phyloP scores from a whole-genome alignment of 1,140 invertebrate species.

The Periplaneta americana region DNA sequence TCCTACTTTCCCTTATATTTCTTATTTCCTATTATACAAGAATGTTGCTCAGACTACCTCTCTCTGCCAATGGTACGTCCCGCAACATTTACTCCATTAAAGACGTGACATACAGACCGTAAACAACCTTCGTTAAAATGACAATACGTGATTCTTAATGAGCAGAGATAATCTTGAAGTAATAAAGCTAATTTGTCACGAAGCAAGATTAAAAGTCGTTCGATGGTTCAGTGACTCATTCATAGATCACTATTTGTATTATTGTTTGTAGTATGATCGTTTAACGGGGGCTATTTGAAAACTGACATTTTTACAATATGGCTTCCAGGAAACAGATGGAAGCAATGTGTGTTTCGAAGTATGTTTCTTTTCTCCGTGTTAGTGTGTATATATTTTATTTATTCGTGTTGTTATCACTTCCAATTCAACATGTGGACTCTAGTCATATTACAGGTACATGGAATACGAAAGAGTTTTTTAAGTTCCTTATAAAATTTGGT shows the following conservation, averaged over 20 bases:
- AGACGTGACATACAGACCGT: too few species aligned
- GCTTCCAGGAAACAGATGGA: slow-evolving; percentile 2
- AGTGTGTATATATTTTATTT: neutral
- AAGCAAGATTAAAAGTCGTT: too few species aligned
- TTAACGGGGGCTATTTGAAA: neutral
- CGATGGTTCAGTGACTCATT: too few species aligned
- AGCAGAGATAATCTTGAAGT: too few species aligned
- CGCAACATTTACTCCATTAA: too few species aligned
- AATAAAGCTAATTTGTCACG: too few species aligned
- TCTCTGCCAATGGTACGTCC: too few species aligned
- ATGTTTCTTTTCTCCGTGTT: neutral
- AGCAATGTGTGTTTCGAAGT: neutral
- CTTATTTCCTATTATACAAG: too few species aligned
- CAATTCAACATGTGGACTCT: neutral
- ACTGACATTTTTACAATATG: neutral
- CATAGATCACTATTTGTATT: neutral
- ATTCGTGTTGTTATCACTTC: neutral
- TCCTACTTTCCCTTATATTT: too few species aligned
- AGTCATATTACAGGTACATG: slow-evolving; percentile 59
- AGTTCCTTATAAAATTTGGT: slow-evolving; percentile 91
- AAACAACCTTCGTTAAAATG: too few species aligned
- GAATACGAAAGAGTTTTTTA: slow-evolving; percentile 72
- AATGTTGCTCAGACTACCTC: too few species aligned
- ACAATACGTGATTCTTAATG: too few species aligned
- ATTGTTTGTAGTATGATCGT: neutral